phyloP scores from a whole-genome alignment of 1,140 invertebrate species.

The Plectrocnemia conspersa region DNA sequence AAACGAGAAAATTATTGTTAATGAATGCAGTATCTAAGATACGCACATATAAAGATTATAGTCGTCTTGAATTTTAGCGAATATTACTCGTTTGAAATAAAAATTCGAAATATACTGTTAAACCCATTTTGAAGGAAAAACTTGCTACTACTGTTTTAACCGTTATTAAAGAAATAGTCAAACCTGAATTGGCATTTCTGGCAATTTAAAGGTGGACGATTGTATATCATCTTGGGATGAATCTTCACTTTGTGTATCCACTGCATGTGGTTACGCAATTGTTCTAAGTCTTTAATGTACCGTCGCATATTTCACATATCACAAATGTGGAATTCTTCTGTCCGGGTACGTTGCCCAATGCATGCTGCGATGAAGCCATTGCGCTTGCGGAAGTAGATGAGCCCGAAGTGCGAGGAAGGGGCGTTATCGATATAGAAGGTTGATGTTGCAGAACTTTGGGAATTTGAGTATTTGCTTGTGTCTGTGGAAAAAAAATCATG shows the following conservation, averaged over 20 bases:
- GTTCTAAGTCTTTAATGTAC: constrained; percentile 93
- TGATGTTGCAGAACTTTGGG: constrained; percentile 55
- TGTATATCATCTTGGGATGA: constrained; percentile 94
- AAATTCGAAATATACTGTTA: too few species aligned
- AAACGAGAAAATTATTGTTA: too few species aligned
- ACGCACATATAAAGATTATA: too few species aligned
- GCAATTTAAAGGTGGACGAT: constrained; percentile 88
- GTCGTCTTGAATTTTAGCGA: too few species aligned
- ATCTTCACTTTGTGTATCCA: constrained; percentile 96
- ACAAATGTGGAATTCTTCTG: constrained; percentile 76
- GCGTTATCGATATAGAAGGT: constrained; percentile 88
- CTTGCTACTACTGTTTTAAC: too few species aligned
- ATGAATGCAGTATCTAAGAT: too few species aligned
- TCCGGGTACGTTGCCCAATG: constrained; percentile 40
- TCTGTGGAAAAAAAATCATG: constrained; percentile 5
- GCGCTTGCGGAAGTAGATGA: constrained; percentile 41
- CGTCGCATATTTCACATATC: constrained; percentile 93
- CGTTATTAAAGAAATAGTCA: too few species aligned
- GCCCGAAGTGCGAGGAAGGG: constrained; percentile 66
- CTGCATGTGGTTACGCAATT: constrained; percentile 90
- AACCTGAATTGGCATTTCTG: constrained; percentile 89
- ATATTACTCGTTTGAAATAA: too few species aligned
- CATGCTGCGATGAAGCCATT: constrained; percentile 47
- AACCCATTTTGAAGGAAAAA: too few species aligned
- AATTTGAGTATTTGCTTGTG: constrained; percentile 27